Conservation (phyloP, 2,113 vertebrate species). For the Protobothrops flavoviridis region DNA sequence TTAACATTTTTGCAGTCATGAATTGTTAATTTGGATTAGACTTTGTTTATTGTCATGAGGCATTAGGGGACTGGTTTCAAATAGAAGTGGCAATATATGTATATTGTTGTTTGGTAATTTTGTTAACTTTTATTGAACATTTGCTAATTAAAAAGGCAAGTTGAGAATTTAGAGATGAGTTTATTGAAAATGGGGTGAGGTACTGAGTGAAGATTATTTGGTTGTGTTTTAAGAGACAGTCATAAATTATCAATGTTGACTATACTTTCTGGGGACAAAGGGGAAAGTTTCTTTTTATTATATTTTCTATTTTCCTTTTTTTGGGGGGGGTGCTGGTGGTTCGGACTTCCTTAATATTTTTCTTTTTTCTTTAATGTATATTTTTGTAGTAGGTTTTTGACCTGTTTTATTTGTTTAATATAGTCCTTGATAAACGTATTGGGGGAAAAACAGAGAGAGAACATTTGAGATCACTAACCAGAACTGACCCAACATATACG, state of each 20-base stretch:
- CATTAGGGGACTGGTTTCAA: background rate
- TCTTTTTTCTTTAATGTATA: background rate
- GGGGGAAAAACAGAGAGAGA: background rate
- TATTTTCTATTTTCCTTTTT: background rate
- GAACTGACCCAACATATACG: background rate
- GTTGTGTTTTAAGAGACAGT: background rate
- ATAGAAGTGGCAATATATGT: background rate
- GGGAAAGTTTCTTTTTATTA: background rate
- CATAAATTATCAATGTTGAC: background rate
- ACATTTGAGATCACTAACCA: background rate
- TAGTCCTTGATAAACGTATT: background rate
- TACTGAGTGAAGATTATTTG: background rate
- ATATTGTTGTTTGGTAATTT: background rate
- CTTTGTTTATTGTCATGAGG: background rate
- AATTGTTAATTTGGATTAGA: background rate
- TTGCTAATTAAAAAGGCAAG: background rate
- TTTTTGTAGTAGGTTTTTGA: background rate
- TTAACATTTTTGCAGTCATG: background rate
- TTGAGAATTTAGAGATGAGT: background rate
- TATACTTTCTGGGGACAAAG: background rate
- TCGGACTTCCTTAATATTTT: background rate
- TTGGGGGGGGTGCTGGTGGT: background rate
- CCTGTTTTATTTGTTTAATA: background rate
- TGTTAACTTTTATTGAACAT: background rate
- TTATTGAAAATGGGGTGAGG: background rate